Evolutionary conservation across 23 tunicate genomes (phyloP).

Genomic region (Styela clava): DNA sequence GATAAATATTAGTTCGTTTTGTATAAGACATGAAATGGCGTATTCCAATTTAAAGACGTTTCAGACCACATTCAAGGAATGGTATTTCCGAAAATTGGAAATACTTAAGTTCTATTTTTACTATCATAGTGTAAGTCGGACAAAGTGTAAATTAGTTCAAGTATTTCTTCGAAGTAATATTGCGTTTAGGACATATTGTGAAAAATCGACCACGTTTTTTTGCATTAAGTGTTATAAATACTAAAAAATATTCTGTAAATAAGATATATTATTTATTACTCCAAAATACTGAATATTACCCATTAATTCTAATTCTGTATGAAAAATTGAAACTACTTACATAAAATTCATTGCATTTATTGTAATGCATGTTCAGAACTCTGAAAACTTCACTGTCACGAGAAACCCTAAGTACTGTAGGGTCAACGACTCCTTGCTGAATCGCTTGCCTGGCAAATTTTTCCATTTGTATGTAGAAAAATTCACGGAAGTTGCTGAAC

Average conservation of each 20-base stretch:
- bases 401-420: constrained; percentile 49
- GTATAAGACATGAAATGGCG: neutral
- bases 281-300: too few species aligned
- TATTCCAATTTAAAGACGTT: neutral
- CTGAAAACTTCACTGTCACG: constrained; percentile 79
- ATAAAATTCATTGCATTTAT: constrained; percentile 85
- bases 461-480: constrained; percentile 99
- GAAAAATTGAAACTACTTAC: too few species aligned
- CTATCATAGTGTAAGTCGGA: neutral
- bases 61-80: neutral
- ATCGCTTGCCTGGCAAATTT: constrained; percentile 96
- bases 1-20: neutral
- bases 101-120: neutral
- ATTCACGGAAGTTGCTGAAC: constrained; percentile 99
- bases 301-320: too few species aligned
- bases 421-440: constrained; percentile 55
- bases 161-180: too few species aligned
- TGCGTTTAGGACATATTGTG: too few species aligned
- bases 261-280: too few species aligned
- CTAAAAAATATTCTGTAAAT: too few species aligned
- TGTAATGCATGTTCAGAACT: constrained; percentile 90
- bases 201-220: too few species aligned
- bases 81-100: neutral
- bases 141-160: neutral
- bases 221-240: too few species aligned